Evolutionary conservation across 2,797 vertebrate species (phyloP), one percentile per base, ranked within the genome.

Genomic region (Antrozous pallidus): DNA sequence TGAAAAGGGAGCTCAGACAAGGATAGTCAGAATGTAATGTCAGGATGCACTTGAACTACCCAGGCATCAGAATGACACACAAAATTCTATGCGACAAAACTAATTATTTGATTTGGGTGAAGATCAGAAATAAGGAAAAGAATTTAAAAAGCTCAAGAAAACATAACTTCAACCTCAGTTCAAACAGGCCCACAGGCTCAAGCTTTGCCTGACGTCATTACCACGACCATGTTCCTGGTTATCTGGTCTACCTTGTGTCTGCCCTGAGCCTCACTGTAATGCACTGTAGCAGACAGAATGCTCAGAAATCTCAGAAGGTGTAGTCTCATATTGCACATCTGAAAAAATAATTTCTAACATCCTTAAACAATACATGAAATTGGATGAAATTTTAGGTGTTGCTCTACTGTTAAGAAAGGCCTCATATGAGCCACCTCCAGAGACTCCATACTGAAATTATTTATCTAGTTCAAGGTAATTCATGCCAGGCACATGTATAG

Each of bases 301-400:
- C 45, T 40, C 67, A 31, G 49, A 67, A 65, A 83, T 16, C 13
- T 58, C 67, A 40, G 13, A 70, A 28, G 28, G 47, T 70, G 12
- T 6, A 16, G 13, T 33, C 51, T 86, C 78, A 78, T 51, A 38
- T 13, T 58, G 54, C 51, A 58, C 8, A 5, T 20, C 58, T 84
- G 36, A 91, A 88, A 90, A 73, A 26, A 90, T 56, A 26, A 81
- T 42, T 54, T 71, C 86, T 88, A 63, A 61, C 49, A 80, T 80
- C n/a, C 58, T 92, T 83, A n/a, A 91, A 69, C 47, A 88, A 93
- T 83, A 91, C 12, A 47, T 77, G 17, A 83, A 94, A 77, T 17
- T 45, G 54, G 28, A 73, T 36, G 42, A 77, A 91, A 84, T 73
- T 56, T 40, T 36, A 74, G 51, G 38, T 82, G 24, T 26, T 36